These are phyloP conservation scores for Corbicula japonica DNA, from an alignment of 2,888 invertebrate genomes.

Conservation along the genomic window DNA sequence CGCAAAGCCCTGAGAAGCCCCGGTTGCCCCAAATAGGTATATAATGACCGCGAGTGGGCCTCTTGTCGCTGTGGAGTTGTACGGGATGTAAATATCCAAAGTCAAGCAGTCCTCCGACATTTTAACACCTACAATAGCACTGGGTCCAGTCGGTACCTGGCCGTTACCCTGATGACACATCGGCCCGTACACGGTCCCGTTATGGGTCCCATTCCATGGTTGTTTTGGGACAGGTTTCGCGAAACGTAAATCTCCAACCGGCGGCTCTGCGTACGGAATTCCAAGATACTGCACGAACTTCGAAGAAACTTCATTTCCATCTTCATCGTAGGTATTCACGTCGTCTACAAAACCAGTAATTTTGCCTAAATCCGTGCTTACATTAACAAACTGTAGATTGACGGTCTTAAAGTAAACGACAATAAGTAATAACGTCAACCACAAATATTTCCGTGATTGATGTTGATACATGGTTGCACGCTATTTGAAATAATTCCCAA, in stretches of 20 bases:
- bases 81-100: constrained; percentile 51
- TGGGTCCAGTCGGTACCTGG: not conserved
- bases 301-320: constrained; percentile 2
- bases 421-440: too few species aligned
- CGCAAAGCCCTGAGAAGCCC: constrained; percentile 84
- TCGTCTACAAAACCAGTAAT: constrained; percentile 33
- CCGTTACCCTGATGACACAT: constrained; percentile 35
- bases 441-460: too few species aligned
- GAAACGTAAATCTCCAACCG: constrained; percentile 45
- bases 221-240: constrained; percentile 45
- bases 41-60: constrained; percentile 86
- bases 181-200: constrained; percentile 47
- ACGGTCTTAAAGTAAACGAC: too few species aligned
- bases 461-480: too few species aligned
- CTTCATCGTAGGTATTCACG: constrained; percentile 2
- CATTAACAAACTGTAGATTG: too few species aligned
- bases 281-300: constrained; percentile 53
- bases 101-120: constrained; percentile 58
- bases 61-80: constrained; percentile 5
- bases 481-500: too few species aligned
- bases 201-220: constrained; percentile 39
- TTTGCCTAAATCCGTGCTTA: constrained; percentile 25
- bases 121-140: constrained; percentile 6
- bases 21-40: constrained; percentile 87
- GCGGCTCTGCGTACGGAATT: constrained; percentile 61